Evolutionary conservation across 1,140 invertebrate genomes (phyloP), one percentile per base, ranked within the genome.

Genomic region (Drosophila burlai): DNA sequence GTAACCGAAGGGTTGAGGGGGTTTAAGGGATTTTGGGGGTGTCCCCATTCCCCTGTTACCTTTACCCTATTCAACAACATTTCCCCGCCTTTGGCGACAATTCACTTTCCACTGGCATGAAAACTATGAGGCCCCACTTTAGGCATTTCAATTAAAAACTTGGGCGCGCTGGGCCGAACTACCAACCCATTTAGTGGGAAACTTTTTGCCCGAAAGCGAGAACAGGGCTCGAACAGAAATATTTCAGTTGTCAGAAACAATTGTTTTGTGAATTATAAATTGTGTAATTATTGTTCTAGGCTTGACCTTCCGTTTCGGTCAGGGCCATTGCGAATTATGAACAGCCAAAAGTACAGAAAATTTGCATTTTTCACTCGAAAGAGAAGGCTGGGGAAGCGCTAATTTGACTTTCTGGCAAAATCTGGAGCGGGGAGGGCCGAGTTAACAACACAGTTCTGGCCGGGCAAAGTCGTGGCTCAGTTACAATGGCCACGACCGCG

Each of bases 251-350:
- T 87, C 83, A 83, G 61, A 87, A 83, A 83, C 83, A 87, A 87
- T 87, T 87, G 84, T 87, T 83, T 76, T 89, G 65, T 69, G 73
- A 80, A 83, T 83, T 76, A 82, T 76, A 80, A 87, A 87, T 87
- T 89, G 80, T 81, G 76, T 78, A 87, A 87, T 83, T 87, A 83
- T 75, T 73, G 68, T 73, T 74, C 71, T 72, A 43, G 59, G 71
- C 78, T 74, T 87, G 83, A 87, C 83, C 83, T 87, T 87, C 68
- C 36, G 10, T n/a, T 62, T 8, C 47, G 71, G 62, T 60, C 75
- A 69, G 65, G 80, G 68, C 68, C 80, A 46, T 38, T 34, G 38
- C 40, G 69, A 81, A 76, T 71, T 61, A 76, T 81, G 60, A 64
- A 69, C 60, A 76, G 47, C 65, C 29, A 55, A 45, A 29, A 34